Evolutionary conservation across 2,888 invertebrate genomes (phyloP), one percentile per base, ranked within the genome.

Genomic region (Leptodirus hochenwartii): DNA sequence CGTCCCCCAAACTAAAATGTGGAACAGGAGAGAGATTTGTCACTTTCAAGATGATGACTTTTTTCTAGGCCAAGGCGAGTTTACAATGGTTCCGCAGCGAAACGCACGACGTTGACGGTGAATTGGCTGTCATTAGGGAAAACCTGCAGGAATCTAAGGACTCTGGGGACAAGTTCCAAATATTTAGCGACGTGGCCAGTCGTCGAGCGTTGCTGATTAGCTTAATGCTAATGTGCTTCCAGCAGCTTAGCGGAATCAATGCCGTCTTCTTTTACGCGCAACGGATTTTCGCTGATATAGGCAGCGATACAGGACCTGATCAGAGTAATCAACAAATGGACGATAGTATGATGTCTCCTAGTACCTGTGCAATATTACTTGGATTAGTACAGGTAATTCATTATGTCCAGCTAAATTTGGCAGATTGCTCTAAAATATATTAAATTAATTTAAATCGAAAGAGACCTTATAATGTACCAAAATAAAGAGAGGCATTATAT

Each of bases 11-110:
- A n/a, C n/a, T n/a, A n/a, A n/a, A n/a, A n/a, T n/a, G n/a, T n/a
- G n/a, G n/a, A n/a, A n/a, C n/a, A n/a, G n/a, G n/a, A n/a, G n/a
- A n/a, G n/a, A n/a, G n/a, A n/a, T n/a, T n/a, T n/a, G n/a, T n/a
- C n/a, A n/a, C n/a, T n/a, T n/a, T n/a, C n/a, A n/a, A n/a, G n/a
- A n/a, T n/a, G n/a, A n/a, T n/a, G 49, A 54, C 17, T n/a, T n/a
- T n/a, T n/a, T n/a, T n/a, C n/a, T 69, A 68, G 41, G 77, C 78
- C 1, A 58, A 64, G 36, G 55, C 60, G 14, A 62, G 74, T 1
- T 45, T 79, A 31, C 51, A 58, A 11, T 69, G 67, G 54, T 62
- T 74, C 36, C 53, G 76, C 42, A 73, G 74, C 11, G 54, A 62
- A 3, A 59, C 64, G 41, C 66, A 66, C 36, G 64, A 64, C 36